Evolutionary conservation across 2,113 vertebrate species (phyloP).

Genomic region (Sminthopsis crassicaudata): DNA sequence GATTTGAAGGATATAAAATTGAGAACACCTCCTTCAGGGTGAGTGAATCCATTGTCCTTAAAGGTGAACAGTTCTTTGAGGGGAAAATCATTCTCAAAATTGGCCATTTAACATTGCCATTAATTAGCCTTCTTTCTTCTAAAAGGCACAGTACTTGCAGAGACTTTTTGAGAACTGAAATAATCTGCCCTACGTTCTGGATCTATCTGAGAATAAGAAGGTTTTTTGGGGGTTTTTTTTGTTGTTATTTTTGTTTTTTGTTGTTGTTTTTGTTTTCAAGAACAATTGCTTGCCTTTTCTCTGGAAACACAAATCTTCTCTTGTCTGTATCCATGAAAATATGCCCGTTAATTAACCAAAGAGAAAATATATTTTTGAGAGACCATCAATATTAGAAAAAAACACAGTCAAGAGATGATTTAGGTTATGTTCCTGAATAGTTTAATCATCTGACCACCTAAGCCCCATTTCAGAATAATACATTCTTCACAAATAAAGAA

Average conservation of each 20-base stretch:
- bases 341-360: not conserved
- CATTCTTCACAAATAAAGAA: not conserved
- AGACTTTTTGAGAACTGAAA: not conserved
- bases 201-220: not conserved
- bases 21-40: not conserved
- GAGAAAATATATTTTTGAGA: not conserved
- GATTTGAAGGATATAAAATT: slow-evolving; percentile 31
- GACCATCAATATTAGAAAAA: not conserved
- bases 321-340: slow-evolving; percentile 1
- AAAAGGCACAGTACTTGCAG: not conserved
- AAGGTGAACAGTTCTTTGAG: slow-evolving; percentile 4
- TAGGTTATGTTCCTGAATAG: not conserved
- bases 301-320: not conserved
- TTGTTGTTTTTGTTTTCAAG: not conserved
- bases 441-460: not conserved
- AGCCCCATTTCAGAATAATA: not conserved
- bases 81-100: not conserved
- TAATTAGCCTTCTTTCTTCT: not conserved
- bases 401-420: not conserved
- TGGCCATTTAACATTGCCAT: not conserved
- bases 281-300: not conserved
- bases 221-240: no score
- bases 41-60: slow-evolving; percentile 43
- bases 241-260: no score
- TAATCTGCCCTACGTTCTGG: not conserved